These are phyloP conservation scores for Chrysolina americana DNA, from an alignment of 2,888 invertebrate genomes.

Conservation along the genomic window DNA sequence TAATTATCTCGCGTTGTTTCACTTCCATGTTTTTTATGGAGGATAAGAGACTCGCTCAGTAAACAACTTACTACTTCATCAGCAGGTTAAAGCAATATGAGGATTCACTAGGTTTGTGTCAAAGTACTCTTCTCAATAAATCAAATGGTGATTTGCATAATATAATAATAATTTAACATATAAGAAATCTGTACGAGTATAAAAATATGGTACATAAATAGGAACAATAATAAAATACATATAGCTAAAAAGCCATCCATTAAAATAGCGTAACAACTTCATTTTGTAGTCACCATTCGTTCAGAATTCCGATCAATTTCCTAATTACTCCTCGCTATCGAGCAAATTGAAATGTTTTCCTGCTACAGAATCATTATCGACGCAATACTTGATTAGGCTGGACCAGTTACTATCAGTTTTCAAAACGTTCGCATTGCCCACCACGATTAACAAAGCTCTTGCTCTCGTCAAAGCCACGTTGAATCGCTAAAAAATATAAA, in stretches of 20 bases:
- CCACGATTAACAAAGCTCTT: constrained; percentile 76
- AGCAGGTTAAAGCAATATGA: too few species aligned
- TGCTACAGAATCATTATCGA: constrained; percentile 61
- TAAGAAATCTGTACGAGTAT: too few species aligned
- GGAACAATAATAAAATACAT: neutral
- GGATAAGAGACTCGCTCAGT: too few species aligned
- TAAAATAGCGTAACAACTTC: neutral
- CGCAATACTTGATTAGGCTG: constrained; percentile 66
- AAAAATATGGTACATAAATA: neutral
- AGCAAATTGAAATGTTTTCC: constrained; percentile 38
- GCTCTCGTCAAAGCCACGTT: constrained; percentile 83
- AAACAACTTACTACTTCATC: too few species aligned
- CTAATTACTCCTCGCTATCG: neutral
- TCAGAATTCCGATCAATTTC: neutral
- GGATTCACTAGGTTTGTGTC: too few species aligned
- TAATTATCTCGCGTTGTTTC: too few species aligned
- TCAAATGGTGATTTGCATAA: too few species aligned
- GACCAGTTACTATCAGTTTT: constrained; percentile 67
- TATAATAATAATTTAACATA: too few species aligned
- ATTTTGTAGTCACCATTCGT: neutral
- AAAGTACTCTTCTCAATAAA: too few species aligned
- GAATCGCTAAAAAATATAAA: constrained; percentile 74
- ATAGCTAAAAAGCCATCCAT: neutral
- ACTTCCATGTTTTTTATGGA: too few species aligned
- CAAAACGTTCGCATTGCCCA: constrained; percentile 71